Evolutionary conservation across 2,888 invertebrate species (phyloP).

Genomic region (Drepana falcataria): DNA sequence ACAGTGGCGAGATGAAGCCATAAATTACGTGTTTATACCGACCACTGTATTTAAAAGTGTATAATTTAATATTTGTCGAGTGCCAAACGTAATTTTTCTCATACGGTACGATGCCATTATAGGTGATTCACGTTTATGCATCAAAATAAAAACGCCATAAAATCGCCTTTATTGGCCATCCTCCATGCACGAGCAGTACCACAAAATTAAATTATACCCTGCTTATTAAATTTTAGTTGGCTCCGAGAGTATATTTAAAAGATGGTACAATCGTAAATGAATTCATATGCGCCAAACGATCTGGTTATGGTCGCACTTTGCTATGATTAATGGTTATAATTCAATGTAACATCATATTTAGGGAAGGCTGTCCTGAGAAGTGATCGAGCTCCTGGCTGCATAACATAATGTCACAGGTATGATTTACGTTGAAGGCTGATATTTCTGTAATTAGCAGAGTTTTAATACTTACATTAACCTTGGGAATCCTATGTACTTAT

Average conservation of each 20-base stretch:
- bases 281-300: conserved; percentile 55
- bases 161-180: conserved; percentile 72
- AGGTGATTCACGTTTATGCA: conserved; percentile 73
- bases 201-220: conserved; percentile 71
- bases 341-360: background rate
- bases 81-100: conserved; percentile 46
- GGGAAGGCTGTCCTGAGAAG: background rate
- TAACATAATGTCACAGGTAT: too few species aligned
- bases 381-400: too few species aligned
- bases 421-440: too few species aligned
- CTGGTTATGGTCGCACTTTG: conserved; percentile 14
- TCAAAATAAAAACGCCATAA: conserved; percentile 75
- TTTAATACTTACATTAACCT: too few species aligned
- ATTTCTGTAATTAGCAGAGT: too few species aligned
- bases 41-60: conserved; percentile 38
- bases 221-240: conserved; percentile 75
- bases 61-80: conserved; percentile 46
- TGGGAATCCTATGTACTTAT: too few species aligned
- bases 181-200: conserved; percentile 65
- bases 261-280: conserved; percentile 51
- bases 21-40: conserved; percentile 33
- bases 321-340: conserved; percentile 9
- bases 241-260: conserved; percentile 60
- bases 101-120: conserved; percentile 49
- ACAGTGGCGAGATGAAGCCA: conserved; percentile 20